A percentile compares a stretch with the other conserved stretches of the same genome.
These are phyloP conservation scores for Lucilia sericata DNA, from an alignment of 1,140 invertebrate species.

Conservation along the genomic window DNA sequence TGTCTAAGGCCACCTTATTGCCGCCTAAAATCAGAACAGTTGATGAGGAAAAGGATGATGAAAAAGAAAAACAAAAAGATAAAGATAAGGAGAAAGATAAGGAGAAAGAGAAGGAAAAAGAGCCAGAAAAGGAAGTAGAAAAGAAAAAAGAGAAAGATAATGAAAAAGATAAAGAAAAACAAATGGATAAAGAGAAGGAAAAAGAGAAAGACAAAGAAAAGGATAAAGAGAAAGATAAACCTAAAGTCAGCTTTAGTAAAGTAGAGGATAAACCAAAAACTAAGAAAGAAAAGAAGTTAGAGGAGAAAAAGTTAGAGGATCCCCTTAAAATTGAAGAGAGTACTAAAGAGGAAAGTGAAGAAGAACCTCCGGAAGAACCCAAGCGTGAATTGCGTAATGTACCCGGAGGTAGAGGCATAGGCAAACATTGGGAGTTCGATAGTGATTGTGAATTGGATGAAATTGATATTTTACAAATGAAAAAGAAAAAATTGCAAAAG, in stretches of 20 bases:
- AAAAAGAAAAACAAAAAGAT: conserved; percentile 46
- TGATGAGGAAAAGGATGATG: conserved; percentile 59
- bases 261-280: conserved; percentile 36
- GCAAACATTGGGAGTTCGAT: conserved; percentile 85
- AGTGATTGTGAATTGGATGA: conserved; percentile 68
- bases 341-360: conserved; percentile 67
- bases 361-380: conserved; percentile 51
- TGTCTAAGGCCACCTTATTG: conserved; percentile 65
- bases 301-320: conserved; percentile 12
- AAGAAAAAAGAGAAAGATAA: conserved; percentile 47
- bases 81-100: conserved; percentile 50
- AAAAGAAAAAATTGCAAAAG: conserved; percentile 57
- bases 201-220: conserved; percentile 44
- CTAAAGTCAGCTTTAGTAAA: conserved; percentile 25
- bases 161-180: conserved; percentile 45
- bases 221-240: conserved; percentile 34
- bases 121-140: conserved; percentile 48
- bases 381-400: conserved; percentile 76
- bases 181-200: conserved; percentile 40
- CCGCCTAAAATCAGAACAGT: conserved; percentile 61
- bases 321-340: conserved; percentile 19
- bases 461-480: conserved; percentile 55
- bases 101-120: conserved; percentile 55
- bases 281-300: conserved; percentile 4
- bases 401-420: conserved; percentile 80